Evolutionary conservation across 2,797 vertebrate species (phyloP), one percentile per base, ranked within the genome.

Genomic region (Channa striata): DNA sequence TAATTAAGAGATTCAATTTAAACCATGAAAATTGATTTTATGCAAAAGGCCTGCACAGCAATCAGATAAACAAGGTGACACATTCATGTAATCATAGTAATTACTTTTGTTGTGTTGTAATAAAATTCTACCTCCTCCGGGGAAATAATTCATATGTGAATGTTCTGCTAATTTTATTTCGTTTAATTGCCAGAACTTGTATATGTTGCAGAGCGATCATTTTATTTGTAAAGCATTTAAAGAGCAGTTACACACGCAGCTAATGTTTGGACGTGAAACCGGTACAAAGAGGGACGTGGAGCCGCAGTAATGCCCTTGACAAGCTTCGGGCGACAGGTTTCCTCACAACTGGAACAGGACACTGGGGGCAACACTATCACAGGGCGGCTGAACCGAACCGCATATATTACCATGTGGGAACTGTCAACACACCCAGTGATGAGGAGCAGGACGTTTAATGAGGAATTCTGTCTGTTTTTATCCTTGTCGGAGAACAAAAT

Each of bases 1-100:
- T 86, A 84, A 90, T 89, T 82, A 90, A 80, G 51, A 59, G 57
- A 87, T 86, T 83, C 74, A 84, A 82, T 85, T 90, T 79, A 80
- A 85, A 89, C 70, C 80, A 49, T 81, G 74, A 53, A 85, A 85
- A 90, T 83, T 82, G 86, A 89, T 90, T 91, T 89, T 59, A 77
- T 65, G 25, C 36, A 57, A 84, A 71, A 59, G 72, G 79, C 64
- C 49, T 12, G 51, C 66, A 23, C 74, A 83, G 75, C 82, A 81
- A 81, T 83, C 85, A 77, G 70, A 82, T 84, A 89, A 90, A 90
- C 80, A 84, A 81, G 84, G 71, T 77, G 78, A 79, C 77, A 74
- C 64, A 73, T 82, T 89, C 72, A 52, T 53, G 69, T 82, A 80
- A 87, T 88, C 62, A 63, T 43, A 66, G 59, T 85, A 76, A 86